Conservation (phyloP, 2,113 vertebrate genomes). For the Rissa tridactyla region DNA sequence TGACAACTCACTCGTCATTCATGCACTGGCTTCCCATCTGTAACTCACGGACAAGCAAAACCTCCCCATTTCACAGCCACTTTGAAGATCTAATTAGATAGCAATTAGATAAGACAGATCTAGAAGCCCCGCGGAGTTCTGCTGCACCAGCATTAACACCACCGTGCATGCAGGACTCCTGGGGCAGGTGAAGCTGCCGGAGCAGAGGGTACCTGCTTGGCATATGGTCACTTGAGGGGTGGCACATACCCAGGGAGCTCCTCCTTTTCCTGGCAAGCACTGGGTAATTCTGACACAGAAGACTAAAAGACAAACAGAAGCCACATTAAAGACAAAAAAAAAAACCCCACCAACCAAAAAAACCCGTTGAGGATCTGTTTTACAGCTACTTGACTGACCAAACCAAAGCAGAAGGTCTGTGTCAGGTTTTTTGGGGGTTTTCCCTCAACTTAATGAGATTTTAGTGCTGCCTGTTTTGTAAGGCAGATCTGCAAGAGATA, state of each 20-base stretch:
- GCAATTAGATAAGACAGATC: background rate
- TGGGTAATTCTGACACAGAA: background rate
- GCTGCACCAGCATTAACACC: background rate
- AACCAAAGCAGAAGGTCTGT: background rate
- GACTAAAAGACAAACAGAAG: background rate
- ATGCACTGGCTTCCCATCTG: background rate
- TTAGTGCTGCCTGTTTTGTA: background rate
- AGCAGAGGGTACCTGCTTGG: background rate
- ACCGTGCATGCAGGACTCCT: fast-evolving
- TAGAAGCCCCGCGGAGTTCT: fast-evolving
- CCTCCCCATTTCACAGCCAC: background rate
- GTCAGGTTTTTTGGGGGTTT: fast-evolving
- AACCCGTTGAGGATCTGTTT: background rate
- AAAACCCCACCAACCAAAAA: background rate
- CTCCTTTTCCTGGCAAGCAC: background rate
- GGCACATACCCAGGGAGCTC: background rate
- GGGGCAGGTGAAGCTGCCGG: fast-evolving
- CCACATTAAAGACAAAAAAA: fast-evolving
- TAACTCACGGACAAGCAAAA: background rate
- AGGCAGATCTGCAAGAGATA: background rate
- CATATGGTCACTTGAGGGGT: fast-evolving
- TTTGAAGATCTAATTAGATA: background rate
- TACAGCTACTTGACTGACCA: background rate
- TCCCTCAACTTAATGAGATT: background rate
- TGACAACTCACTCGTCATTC: fast-evolving